A percentile compares a stretch with the other conserved stretches of the same genome.
phyloP scores from a whole-genome alignment of 2,113 vertebrate genomes.

The rabbit (Oryctolagus cuniculus) region mOryCun1.1 NC_091436.1:5044001-5044500 shows the following conservation, averaged over 20 bases:
- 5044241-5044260: accelerated
- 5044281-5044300: not conserved
- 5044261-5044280: not conserved
- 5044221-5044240: too few species aligned
- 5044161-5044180: not conserved
- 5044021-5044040: not conserved
- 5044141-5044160: too few species aligned
- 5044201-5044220: too few species aligned
- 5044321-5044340: not conserved
- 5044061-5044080: too few species aligned
- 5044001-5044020: not conserved
- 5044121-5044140: not conserved
- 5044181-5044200: not conserved
- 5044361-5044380: not conserved
- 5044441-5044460: not conserved
- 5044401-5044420: not conserved
- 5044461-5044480: not conserved
- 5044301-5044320: not conserved
- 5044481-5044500: not conserved
- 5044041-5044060: not conserved
- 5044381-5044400: not conserved
- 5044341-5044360: not conserved
- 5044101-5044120: not conserved
- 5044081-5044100: not conserved
- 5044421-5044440: not conserved